Evolutionary conservation across 2,113 vertebrate species (phyloP).

Genomic region (Probosciger aterrimus): DNA sequence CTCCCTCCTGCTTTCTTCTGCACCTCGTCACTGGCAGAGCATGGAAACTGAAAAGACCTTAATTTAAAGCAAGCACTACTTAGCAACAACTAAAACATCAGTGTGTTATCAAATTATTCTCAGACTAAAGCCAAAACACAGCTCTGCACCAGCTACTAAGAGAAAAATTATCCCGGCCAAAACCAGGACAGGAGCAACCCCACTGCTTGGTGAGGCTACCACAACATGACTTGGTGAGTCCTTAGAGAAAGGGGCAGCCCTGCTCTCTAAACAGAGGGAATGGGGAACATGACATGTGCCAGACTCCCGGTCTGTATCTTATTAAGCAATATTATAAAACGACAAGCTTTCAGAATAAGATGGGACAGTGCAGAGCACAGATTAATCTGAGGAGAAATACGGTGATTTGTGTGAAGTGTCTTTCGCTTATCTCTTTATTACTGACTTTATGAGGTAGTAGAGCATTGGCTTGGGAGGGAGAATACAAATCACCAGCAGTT

Average conservation of each 20-base stretch:
- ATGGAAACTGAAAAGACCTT: not conserved
- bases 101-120: not conserved
- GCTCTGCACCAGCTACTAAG: not conserved
- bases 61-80: not conserved
- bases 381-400: not conserved
- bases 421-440: not conserved
- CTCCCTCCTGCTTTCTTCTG: not conserved
- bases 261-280: not conserved
- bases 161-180: not conserved
- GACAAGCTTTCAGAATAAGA: not conserved
- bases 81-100: not conserved
- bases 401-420: not conserved
- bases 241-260: not conserved
- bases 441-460: not conserved
- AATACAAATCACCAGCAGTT: not conserved
- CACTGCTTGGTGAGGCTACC: not conserved
- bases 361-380: not conserved
- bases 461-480: not conserved
- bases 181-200: not conserved
- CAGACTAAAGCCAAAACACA: not conserved
- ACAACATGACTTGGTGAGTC: not conserved
- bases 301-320: not conserved
- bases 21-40: not conserved
- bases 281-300: not conserved
- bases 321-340: not conserved